Evolutionary conservation across 2,797 vertebrate species (phyloP).

Genomic region (Cyclura pinguis): DNA sequence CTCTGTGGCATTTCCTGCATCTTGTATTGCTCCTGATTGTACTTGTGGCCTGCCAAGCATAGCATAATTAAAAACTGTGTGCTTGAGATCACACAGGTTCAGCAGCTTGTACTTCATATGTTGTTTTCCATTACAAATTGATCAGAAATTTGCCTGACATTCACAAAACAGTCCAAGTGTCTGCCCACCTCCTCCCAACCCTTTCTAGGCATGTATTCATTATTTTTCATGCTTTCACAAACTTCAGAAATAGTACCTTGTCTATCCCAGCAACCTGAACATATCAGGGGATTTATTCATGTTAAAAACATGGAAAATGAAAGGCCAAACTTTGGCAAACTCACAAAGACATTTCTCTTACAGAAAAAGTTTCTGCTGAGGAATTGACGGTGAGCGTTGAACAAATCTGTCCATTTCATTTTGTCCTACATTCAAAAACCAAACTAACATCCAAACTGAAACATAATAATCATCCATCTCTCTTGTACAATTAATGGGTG

Average conservation of each 20-base stretch:
- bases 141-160: conserved; percentile 50
- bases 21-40: conserved; percentile 34
- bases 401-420: background rate
- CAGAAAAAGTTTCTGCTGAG: background rate
- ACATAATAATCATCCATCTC: background rate
- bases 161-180: conserved; percentile 28
- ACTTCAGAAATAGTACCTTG: conserved; percentile 43
- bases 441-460: background rate
- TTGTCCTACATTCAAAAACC: background rate
- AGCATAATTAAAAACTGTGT: conserved; percentile 43
- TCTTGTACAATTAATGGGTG: too few relatives aligned
- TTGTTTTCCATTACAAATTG: conserved; percentile 48
- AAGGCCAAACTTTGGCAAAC: conserved; percentile 16
- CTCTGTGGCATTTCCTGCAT: conserved; percentile 28
- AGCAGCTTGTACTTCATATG: conserved; percentile 40
- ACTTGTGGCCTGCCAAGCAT: conserved; percentile 28
- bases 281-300: conserved; percentile 33
- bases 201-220: conserved; percentile 33
- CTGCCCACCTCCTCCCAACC: background rate
- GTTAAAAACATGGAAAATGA: background rate
- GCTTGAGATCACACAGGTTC: conserved; percentile 49
- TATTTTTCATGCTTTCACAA: conserved; percentile 39
- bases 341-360: background rate
- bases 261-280: conserved; percentile 1
- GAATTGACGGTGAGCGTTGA: background rate